A percentile compares a stretch with the other conserved stretches of the same genome.
These are phyloP conservation scores for Danionella dracula DNA, from an alignment of 2,797 vertebrate genomes.

Conservation along the genomic window DNA sequence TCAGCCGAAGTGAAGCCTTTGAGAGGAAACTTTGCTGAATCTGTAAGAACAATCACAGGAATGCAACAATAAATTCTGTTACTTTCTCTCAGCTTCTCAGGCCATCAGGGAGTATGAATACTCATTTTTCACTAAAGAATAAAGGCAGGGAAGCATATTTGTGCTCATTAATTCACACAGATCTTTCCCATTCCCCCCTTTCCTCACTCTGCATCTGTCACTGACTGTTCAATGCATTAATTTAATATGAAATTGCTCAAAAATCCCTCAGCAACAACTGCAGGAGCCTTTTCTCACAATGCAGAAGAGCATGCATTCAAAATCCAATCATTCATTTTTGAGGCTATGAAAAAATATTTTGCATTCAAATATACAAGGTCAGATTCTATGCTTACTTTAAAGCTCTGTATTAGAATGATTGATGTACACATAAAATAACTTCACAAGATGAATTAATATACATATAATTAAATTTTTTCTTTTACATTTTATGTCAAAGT, in stretches of 20 bases:
- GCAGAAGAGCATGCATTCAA: constrained; percentile 76
- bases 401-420: no score
- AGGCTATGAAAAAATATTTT: constrained; percentile 62
- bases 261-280: constrained; percentile 75
- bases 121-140: constrained; percentile 43
- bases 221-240: constrained; percentile 63
- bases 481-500: no score
- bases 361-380: constrained; percentile 46
- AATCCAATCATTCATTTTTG: constrained; percentile 61
- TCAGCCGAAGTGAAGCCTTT: constrained; percentile 8
- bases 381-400: constrained; percentile 9
- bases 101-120: constrained; percentile 54
- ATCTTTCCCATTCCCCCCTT: constrained; percentile 13
- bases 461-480: no score
- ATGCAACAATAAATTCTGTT: constrained; percentile 11
- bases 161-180: constrained; percentile 54
- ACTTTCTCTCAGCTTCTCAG: constrained; percentile 38
- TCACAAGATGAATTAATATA: no score
- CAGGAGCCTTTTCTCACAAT: constrained; percentile 73
- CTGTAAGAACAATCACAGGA: constrained; percentile 25
- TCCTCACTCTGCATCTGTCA: constrained; percentile 12
- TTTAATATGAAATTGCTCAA: constrained; percentile 82
- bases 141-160: constrained; percentile 38
- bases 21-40: constrained; percentile 26
- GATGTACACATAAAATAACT: no score